A percentile compares a stretch with the other conserved stretches of the same genome.
phyloP scores from a whole-genome alignment of 2,113 vertebrate species.

The Catharus bicknelli region DNA sequence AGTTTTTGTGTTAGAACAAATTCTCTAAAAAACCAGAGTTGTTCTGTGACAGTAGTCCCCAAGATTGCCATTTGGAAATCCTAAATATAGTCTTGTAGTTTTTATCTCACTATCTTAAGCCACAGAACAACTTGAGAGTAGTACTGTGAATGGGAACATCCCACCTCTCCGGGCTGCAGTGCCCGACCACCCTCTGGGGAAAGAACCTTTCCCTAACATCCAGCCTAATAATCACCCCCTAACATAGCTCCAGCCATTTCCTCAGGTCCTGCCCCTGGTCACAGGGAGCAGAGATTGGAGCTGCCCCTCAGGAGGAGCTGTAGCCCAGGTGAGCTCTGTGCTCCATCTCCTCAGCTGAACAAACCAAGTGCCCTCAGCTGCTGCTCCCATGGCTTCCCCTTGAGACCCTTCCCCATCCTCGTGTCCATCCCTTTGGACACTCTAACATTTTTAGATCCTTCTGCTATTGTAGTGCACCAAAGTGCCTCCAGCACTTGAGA shows the following conservation, averaged over 20 bases:
- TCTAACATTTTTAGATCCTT: background rate
- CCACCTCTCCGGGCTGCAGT: background rate
- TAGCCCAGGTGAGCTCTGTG: background rate
- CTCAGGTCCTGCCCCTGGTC: background rate
- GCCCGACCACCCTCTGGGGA: fast-evolving
- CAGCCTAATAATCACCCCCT: background rate
- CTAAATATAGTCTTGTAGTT: background rate
- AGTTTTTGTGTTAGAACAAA: background rate
- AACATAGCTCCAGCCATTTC: background rate
- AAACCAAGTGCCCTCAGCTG: background rate
- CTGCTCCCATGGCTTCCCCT: background rate
- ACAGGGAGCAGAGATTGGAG: background rate
- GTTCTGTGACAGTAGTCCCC: background rate
- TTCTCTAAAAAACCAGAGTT: background rate
- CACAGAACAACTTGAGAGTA: background rate
- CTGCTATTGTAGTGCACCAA: background rate
- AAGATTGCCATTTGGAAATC: background rate
- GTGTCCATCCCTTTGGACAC: background rate
- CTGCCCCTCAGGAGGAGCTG: background rate
- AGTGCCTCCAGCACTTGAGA: background rate
- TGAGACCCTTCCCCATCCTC: background rate
- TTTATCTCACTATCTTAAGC: background rate
- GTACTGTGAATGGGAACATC: background rate
- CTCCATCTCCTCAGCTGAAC: background rate
- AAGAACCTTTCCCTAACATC: background rate